Evolutionary conservation across 2,888 invertebrate species (phyloP).

Genomic region (Stegana nigrithorax): DNA sequence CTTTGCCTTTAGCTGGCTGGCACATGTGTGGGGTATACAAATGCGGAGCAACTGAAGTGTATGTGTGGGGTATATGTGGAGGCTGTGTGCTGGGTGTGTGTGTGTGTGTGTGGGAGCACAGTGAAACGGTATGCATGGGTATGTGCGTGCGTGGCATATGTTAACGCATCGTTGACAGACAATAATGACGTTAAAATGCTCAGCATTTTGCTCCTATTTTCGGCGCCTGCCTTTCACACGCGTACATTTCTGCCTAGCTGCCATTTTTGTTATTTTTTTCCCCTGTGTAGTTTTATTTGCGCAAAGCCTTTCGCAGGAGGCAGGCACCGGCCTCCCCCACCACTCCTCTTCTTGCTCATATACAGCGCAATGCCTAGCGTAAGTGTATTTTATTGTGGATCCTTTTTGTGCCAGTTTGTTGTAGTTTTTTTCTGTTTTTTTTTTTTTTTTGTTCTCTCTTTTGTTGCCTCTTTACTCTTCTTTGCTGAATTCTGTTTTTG

Average conservation of each 20-base stretch:
- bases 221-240: neutral
- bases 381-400: neutral
- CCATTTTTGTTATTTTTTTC: neutral
- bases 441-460: neutral
- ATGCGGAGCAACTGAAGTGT: neutral
- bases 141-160: slow-evolving; percentile 41
- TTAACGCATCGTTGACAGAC: slow-evolving; percentile 62
- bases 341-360: too few species aligned
- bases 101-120: slow-evolving; percentile 22
- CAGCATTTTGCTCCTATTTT: slow-evolving; percentile 45
- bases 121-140: too few species aligned
- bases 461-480: neutral
- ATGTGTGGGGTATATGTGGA: too few species aligned
- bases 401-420: neutral
- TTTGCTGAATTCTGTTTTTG: neutral
- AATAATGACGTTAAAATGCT: slow-evolving; percentile 62
- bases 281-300: slow-evolving; percentile 2
- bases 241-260: neutral
- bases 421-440: slow-evolving; percentile 11
- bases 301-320: too few species aligned
- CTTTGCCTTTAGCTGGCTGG: too few species aligned
- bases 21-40: neutral
- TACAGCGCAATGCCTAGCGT: too few species aligned
- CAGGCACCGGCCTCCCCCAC: too few species aligned
- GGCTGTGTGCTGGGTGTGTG: slow-evolving; percentile 4